phyloP scores from a whole-genome alignment of 2,888 invertebrate genomes.

The Patella pellucida region DNA sequence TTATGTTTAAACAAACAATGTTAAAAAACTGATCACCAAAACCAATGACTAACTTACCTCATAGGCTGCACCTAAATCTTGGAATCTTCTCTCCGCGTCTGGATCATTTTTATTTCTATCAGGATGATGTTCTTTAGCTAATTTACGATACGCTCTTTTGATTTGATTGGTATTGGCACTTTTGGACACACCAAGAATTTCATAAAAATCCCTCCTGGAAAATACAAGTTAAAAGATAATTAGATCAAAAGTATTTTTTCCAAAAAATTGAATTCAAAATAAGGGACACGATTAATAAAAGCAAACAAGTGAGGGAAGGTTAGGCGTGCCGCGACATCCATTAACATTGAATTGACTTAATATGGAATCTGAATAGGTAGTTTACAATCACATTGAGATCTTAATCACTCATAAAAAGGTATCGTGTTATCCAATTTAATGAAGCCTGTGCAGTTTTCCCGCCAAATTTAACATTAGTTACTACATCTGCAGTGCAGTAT shows the following conservation, averaged over 20 bases:
- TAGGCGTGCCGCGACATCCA: too few relatives aligned
- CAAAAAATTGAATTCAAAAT: background rate
- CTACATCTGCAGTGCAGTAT: too few relatives aligned
- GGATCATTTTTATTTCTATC: conserved; percentile 97
- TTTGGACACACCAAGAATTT: conserved; percentile 87
- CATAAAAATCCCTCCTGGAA: conserved; percentile 91
- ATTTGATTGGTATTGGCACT: conserved; percentile 93
- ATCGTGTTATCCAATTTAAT: too few relatives aligned
- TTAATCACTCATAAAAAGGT: too few relatives aligned
- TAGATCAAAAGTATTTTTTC: background rate
- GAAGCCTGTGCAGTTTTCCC: too few relatives aligned
- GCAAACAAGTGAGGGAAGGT: too few relatives aligned
- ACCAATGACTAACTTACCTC: conserved; percentile 75
- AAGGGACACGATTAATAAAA: background rate
- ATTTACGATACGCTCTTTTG: conserved; percentile 95
- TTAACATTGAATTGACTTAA: too few relatives aligned
- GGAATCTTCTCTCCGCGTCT: conserved; percentile 91
- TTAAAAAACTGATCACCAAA: too few relatives aligned
- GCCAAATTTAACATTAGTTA: too few relatives aligned
- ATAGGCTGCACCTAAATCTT: conserved; percentile 95
- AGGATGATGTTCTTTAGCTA: conserved; percentile 97
- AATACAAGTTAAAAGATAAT: conserved; percentile 2
- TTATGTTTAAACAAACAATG: background rate
- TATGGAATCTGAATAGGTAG: too few relatives aligned
- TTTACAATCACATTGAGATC: too few relatives aligned